Evolutionary conservation across 2,888 invertebrate species (phyloP), one percentile per base, ranked within the genome.

Genomic region (Cylindroiulus punctatus): DNA sequence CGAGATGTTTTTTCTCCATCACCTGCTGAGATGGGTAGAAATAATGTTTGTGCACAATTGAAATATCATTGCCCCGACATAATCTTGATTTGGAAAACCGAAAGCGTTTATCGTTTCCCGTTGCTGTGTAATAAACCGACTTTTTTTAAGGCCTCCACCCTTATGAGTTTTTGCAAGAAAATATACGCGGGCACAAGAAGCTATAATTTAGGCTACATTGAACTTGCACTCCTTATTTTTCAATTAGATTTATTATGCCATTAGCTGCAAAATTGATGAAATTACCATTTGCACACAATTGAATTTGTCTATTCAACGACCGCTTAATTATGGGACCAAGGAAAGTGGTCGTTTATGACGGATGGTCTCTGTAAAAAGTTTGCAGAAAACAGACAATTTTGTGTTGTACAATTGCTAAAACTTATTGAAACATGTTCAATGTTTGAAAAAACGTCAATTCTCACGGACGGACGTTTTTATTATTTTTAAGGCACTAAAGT

Each of bases 31-130:
- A 65, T 22, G 57, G 57, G 5, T 10, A 65, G 57, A 10, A 22
- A 22, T 65, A 65, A 22, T 5, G 57, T 65, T n/a, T 22, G 7
- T 65, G n/a, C 8, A 22, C 57, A 65, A 65, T 22, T 65, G 57
- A 65, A 22, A 52, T 0, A 52, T 5, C 57, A 65, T 22, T 65
- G 57, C 22, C 57, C 57, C 57, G 57, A 22, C 57, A 65, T 65
- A 65, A 65, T 65, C 57, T 65, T 65, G 57, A 65, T 65, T 65
- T 1, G 8, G 22, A 65, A 65, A 65, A 65, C 5, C 22, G 57
- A 65, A 65, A 65, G 57, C 22, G 22, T 65, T 65, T 65, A 65
- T 65, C 22, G 19, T 65, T 65, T 65, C 57, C 57, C 57, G 57
- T 65, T 65, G 22, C 57, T 65, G 57, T 65, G 22, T 65, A 65